Base-by-base conservation (phyloP, 2,888 invertebrate species). In the Patella caerulea region DNA sequence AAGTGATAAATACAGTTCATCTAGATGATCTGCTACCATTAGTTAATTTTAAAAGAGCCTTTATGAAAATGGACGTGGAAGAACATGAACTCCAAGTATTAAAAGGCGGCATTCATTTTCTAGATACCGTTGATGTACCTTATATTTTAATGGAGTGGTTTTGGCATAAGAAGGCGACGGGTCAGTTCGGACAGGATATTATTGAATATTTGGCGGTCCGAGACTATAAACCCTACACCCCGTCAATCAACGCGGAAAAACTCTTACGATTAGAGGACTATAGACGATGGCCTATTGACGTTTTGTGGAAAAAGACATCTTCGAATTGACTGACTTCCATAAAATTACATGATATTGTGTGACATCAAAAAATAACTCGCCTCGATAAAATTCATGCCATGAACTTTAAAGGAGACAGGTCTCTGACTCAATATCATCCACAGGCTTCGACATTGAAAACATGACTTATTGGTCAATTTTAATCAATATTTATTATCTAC, bases 71-170 rank as follows among this genome's bases (percentile, higher is more conserved):
- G 3, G 65, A 24, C 1, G 65, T 65, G 12, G 65, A 65, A 19
- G 65, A 65, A 65, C 65, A 65, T 65, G 65, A 65, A 65, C 3
- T 65, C 0, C 19, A 65, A 24, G 65, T 65, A 24, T 24, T 65
- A 15, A 3, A 24, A 14, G 24, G 9, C 14, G 65, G 65, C 2
- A 9, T 24, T 2, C 11, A 24, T 24, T 65, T 65, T 65, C 24
- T 65, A 11, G 24, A 65, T 4, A 15, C 24, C 24, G 65, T 65
- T 24, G 24, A 65, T 65, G 65, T 65, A 12, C 65, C 65, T 11
- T 65, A 65, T 65, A 24, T 65, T 24, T 14, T 65, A 11, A 65
- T 65, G 65, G 65, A 65, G 65, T 65, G 65, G 65, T 65, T 65
- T 24, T 65, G 65, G 65, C 65, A 65, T 24, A 65, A 65, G 24